Evolutionary conservation across 2,797 vertebrate genomes (phyloP).

Genomic region (Phoebastria nigripes): DNA sequence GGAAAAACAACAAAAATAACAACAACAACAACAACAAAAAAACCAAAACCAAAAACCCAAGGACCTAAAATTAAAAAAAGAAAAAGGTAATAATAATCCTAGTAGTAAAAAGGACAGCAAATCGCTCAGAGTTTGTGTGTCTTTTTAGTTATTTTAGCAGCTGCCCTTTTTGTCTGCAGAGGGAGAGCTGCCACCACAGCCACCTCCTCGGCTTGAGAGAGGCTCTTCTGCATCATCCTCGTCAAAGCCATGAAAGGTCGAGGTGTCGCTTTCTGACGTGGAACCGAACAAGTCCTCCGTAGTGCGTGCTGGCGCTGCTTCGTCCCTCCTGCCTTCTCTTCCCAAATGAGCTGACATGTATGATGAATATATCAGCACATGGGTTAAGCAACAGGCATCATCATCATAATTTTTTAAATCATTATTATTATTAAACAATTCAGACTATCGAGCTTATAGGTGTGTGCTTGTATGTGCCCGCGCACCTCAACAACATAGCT

Average conservation of each 20-base stretch:
- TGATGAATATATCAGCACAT: conserved; percentile 86
- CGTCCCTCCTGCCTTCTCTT: conserved; percentile 90
- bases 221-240: conserved; percentile 94
- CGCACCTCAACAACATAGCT: conserved; percentile 16
- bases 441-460: conserved; percentile 50
- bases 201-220: conserved; percentile 83
- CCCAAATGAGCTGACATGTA: conserved; percentile 87
- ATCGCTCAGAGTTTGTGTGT: conserved; percentile 64
- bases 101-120: conserved; percentile 69
- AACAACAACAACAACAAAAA: neutral
- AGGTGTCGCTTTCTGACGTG: conserved; percentile 97
- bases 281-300: conserved; percentile 97
- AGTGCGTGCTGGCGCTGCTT: conserved; percentile 78
- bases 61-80: conserved; percentile 53
- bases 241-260: conserved; percentile 98
- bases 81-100: conserved; percentile 60
- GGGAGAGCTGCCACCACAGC: conserved; percentile 84
- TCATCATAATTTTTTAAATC: conserved; percentile 73
- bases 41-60: neutral
- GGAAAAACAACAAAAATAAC: conserved; percentile 32
- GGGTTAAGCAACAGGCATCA: conserved; percentile 84
- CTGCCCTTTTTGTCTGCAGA: conserved; percentile 85
- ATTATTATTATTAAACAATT: conserved; percentile 66
- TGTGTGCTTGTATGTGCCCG: conserved; percentile 8
- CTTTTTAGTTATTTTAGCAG: conserved; percentile 74